phyloP scores from a whole-genome alignment of 2,113 vertebrate species.

The Crotalus tigris region DNA sequence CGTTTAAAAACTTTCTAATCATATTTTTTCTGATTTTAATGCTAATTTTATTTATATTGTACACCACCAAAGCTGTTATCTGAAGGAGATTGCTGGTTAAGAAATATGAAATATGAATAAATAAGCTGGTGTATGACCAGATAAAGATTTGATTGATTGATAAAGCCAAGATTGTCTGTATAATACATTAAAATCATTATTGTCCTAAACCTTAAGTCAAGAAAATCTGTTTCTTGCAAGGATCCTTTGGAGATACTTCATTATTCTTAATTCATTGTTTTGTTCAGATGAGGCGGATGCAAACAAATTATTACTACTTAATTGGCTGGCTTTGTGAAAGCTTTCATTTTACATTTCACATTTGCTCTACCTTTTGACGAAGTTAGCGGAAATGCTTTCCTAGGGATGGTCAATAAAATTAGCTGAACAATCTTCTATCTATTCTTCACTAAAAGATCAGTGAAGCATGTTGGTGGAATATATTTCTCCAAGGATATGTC shows the following conservation, averaged over 20 bases:
- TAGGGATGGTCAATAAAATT: neutral
- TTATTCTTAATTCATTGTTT: neutral
- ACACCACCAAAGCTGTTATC: neutral
- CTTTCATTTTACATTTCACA: neutral
- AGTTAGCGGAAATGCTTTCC: neutral
- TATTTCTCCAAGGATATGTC: neutral
- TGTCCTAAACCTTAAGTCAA: neutral
- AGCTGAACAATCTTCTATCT: neutral
- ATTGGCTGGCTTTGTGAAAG: neutral
- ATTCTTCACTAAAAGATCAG: neutral
- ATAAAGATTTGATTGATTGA: neutral
- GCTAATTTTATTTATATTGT: neutral
- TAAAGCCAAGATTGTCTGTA: neutral
- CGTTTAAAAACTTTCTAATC: neutral
- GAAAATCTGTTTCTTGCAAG: neutral
- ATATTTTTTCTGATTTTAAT: neutral
- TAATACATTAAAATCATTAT: neutral
- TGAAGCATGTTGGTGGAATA: neutral
- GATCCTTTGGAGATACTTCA: neutral
- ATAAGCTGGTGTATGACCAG: neutral
- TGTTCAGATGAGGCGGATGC: neutral
- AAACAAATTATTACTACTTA: neutral
- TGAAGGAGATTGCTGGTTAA: neutral
- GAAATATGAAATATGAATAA: neutral
- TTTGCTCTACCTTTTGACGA: neutral